Conservation (phyloP, 2,797 vertebrate species). For the Cyprinodon diabolis region DNA sequence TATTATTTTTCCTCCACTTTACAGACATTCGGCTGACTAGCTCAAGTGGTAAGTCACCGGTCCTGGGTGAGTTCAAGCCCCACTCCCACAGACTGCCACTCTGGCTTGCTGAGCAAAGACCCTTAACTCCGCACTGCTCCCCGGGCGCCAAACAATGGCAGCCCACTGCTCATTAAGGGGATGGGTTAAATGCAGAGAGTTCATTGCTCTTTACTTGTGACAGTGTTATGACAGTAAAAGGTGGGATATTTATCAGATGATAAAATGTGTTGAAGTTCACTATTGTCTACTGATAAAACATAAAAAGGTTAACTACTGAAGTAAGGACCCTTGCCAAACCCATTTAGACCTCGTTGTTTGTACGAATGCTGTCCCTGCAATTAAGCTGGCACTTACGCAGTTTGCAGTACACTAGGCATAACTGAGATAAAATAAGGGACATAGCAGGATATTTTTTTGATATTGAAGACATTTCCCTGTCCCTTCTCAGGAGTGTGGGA, state of each 20-base stretch:
- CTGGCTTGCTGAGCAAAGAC: too few species aligned
- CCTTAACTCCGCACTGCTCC: too few species aligned
- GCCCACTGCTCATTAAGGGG: too few species aligned
- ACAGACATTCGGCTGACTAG: background rate
- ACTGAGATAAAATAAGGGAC: conserved; percentile 9
- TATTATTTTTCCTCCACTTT: background rate
- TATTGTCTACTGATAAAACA: background rate
- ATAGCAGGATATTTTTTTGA: background rate
- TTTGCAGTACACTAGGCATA: conserved; percentile 4
- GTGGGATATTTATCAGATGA: background rate
- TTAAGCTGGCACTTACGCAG: background rate
- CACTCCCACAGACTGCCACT: too few species aligned
- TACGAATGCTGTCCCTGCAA: background rate
- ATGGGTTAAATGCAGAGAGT: too few species aligned
- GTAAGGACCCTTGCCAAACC: background rate
- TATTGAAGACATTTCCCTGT: background rate
- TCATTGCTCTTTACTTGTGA: too few species aligned
- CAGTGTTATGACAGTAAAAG: too few species aligned
- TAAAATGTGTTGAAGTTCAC: background rate
- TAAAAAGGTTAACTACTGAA: background rate
- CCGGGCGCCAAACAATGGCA: too few species aligned
- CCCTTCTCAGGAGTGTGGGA: background rate
- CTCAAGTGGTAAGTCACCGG: too few species aligned
- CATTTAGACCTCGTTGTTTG: background rate
- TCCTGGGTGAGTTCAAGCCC: too few species aligned